Evolutionary conservation across 2,113 vertebrate genomes (phyloP).

Genomic region (Typhlomys cinereus): DNA sequence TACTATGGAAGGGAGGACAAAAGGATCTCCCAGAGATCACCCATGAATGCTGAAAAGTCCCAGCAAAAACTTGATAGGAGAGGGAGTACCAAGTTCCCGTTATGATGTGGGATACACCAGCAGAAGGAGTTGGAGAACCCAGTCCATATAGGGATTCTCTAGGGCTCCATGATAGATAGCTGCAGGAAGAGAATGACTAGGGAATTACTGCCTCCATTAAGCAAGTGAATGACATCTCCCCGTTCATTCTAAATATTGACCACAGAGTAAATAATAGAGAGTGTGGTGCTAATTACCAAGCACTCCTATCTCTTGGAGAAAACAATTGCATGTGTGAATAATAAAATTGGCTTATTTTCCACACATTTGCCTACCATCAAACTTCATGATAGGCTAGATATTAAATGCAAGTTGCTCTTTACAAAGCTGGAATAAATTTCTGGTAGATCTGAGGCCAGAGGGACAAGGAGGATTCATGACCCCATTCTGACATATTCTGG

Average conservation of each 20-base stretch:
- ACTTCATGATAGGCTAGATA: conserved; percentile 25
- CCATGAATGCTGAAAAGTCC: neutral
- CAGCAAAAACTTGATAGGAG: neutral
- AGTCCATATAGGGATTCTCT: neutral
- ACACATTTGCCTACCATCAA: conserved; percentile 53
- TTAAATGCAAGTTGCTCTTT: conserved; percentile 45
- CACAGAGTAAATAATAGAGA: conserved; percentile 60
- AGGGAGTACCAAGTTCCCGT: neutral
- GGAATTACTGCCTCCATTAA: conserved; percentile 47
- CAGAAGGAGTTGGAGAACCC: neutral
- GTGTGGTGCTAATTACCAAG: conserved; percentile 54
- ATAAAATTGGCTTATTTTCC: conserved; percentile 52
- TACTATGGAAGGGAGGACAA: neutral
- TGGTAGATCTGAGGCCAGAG: neutral
- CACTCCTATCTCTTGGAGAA: conserved; percentile 45
- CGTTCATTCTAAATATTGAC: conserved; percentile 54
- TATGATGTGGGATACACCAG: neutral
- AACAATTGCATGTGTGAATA: conserved; percentile 58
- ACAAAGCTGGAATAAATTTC: conserved; percentile 26
- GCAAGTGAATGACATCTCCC: conserved; percentile 34
- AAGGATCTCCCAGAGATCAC: neutral
- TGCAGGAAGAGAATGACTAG: conserved; percentile 3
- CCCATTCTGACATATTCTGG: neutral
- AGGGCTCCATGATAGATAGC: neutral
- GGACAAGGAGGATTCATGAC: neutral